Percentiles rank a stretch among this genome's conserved stretches.
These are phyloP conservation scores for Ptychadena robeensis DNA, from an alignment of 2,797 vertebrate species.

Conservation along the genomic window DNA sequence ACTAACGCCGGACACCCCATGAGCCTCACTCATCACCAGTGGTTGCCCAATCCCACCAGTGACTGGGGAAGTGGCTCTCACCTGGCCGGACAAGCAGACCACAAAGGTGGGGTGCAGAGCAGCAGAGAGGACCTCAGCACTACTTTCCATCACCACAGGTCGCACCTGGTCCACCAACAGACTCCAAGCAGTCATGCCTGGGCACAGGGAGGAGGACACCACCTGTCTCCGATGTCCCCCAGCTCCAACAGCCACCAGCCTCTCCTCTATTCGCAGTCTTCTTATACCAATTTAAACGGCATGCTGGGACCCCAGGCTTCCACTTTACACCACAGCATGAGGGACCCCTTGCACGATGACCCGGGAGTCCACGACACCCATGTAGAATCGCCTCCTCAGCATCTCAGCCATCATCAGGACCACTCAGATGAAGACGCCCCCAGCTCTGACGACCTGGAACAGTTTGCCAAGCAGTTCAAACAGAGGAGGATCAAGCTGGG, in stretches of 20 bases:
- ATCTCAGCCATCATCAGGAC: constrained; percentile 85
- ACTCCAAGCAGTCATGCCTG: constrained; percentile 84
- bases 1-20: constrained; percentile 94
- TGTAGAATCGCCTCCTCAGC: constrained; percentile 88
- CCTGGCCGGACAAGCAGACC: constrained; percentile 84
- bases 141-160: constrained; percentile 85
- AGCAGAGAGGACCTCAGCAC: constrained; percentile 85
- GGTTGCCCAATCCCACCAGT: constrained; percentile 90
- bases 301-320: constrained; percentile 91
- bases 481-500: constrained; percentile 95
- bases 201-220: constrained; percentile 88
- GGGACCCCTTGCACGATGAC: constrained; percentile 90
- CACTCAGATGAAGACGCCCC: constrained; percentile 93
- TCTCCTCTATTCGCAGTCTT: constrained; percentile 92
- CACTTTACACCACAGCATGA: constrained; percentile 90
- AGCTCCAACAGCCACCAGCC: constrained; percentile 88
- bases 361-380: constrained; percentile 86
- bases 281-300: constrained; percentile 89
- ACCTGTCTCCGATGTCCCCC: constrained; percentile 91
- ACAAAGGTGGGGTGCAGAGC: constrained; percentile 82
- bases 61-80: constrained; percentile 88
- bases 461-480: constrained; percentile 97
- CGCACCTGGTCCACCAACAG: constrained; percentile 92
- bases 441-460: constrained; percentile 95
- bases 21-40: constrained; percentile 95